Base-by-base conservation (phyloP, 2,888 invertebrate genomes). In the Acrobasis suavella region DNA sequence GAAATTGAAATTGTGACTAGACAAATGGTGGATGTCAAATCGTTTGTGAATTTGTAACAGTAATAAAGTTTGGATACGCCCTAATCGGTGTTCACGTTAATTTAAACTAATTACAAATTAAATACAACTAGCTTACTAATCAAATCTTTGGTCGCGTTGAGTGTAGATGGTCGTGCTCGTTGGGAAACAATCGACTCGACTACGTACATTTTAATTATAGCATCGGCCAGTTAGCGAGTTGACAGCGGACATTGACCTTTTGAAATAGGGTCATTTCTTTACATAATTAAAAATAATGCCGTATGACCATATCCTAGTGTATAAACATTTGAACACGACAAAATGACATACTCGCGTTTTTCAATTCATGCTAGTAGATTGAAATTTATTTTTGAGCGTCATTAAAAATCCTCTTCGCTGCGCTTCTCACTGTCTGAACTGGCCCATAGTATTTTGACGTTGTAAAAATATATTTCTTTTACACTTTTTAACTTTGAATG, bases 131-230 rank as follows among this genome's bases (percentile, higher is more conserved):
- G 69, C 76, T 76, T 79, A 85, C 77, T 82, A 81, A 66, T 64
- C 67, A 72, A 80, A 83, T 91, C 91, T 91, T 91, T 91, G 91
- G 91, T 91, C 87, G 79, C 76, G 74, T 78, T 87, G 85, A 87
- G 86, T 87, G 86, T 86, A 87, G 82, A 80, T 66, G 58, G 49
- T 60, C 39, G 39, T 60, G 50, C 39, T 42, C 52, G 62, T 32
- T 55, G 62, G 55, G 17, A 56, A 63, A 52, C n/a, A 60, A 49
- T 61, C 15, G 37, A 50, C 62, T 55, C 37, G 51, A 50, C 22
- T 52, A 51, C 51, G 39, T 60, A 50, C 58, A 39, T 50, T 9
- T 1, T n/a, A 42, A 5, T 1, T 42, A 46, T 46, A 46, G n/a
- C 1, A 46, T 12, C 2, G 2, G 46, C 46, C 46, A 46, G 46